Conservation (phyloP, 2,888 invertebrate species). For the Tetrapedia diversipes region DNA sequence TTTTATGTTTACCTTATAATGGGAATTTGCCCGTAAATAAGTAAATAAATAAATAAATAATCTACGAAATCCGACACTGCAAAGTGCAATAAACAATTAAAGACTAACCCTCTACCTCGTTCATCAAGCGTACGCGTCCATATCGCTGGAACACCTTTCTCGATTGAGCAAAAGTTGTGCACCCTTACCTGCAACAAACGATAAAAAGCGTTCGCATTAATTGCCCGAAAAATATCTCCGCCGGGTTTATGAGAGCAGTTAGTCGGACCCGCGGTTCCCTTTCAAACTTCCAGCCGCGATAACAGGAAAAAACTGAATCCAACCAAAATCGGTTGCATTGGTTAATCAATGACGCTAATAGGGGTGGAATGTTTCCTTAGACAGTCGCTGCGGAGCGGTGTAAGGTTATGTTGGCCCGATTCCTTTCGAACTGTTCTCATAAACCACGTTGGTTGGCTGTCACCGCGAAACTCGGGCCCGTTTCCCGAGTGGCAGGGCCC, state of each 20-base stretch:
- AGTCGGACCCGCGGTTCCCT: not conserved
- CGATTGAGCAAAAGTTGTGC: not conserved
- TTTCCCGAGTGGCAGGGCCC: conserved; percentile 24
- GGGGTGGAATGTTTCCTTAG: conserved; percentile 12
- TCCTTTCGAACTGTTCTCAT: conserved; percentile 20
- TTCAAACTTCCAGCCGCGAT: not conserved
- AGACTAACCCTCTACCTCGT: conserved; percentile 17
- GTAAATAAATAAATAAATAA: too few species aligned
- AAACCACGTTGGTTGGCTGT: conserved; percentile 13
- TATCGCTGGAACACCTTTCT: not conserved
- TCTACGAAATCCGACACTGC: too few species aligned
- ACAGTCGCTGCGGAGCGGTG: not conserved
- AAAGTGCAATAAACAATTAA: too few species aligned
- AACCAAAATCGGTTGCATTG: conserved; percentile 19
- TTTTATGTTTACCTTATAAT: too few species aligned
- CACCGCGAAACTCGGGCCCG: conserved; percentile 11
- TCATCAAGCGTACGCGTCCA: not conserved
- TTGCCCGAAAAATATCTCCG: not conserved
- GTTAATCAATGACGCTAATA: conserved; percentile 6
- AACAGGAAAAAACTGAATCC: not conserved
- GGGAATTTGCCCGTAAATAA: too few species aligned
- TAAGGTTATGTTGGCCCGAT: conserved; percentile 17
- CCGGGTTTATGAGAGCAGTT: not conserved
- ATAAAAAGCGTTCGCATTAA: not conserved
- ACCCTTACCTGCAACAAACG: conserved; percentile 39